Percentiles rank a stretch among this genome's conserved stretches.
phyloP scores from a whole-genome alignment of 2,797 vertebrate genomes.

The Anableps anableps region DNA sequence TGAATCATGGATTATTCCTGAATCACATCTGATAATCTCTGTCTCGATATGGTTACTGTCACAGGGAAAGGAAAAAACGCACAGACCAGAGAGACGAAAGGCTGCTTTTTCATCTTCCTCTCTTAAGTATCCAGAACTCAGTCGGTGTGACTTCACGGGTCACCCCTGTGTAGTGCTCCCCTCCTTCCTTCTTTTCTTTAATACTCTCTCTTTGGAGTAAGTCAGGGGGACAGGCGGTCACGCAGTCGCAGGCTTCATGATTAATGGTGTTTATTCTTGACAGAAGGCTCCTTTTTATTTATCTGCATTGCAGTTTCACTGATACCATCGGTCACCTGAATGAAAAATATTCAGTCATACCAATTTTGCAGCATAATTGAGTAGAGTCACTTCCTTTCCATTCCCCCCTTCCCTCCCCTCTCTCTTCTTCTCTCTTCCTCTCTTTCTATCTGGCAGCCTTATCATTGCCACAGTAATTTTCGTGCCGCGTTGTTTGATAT shows the following conservation, averaged over 20 bases:
- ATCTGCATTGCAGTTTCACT: constrained; percentile 98
- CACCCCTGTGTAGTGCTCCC: constrained; percentile 69
- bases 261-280: constrained; percentile 99
- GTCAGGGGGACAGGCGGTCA: constrained; percentile 87
- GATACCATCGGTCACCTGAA: constrained; percentile 99
- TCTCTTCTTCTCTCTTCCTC: constrained; percentile 62
- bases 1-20: constrained; percentile 52
- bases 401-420: constrained; percentile 55
- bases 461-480: constrained; percentile 99
- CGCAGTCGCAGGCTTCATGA: constrained; percentile 91
- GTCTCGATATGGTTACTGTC: constrained; percentile 65
- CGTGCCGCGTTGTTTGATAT: constrained; percentile 97
- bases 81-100: constrained; percentile 34
- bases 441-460: constrained; percentile 97
- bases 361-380: constrained; percentile 99
- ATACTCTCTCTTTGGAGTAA: constrained; percentile 82
- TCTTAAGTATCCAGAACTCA: constrained; percentile 68
- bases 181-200: constrained; percentile 42
- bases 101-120: constrained; percentile 73
- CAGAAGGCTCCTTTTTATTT: constrained; percentile 99
- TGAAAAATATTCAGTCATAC: constrained; percentile 99
- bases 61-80: constrained; percentile 18
- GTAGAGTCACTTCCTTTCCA: constrained; percentile 96
- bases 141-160: constrained; percentile 75
- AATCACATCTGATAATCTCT: constrained; percentile 70